Evolutionary conservation across 2,113 vertebrate species (phyloP).

Genomic region (Corapipo altera): DNA sequence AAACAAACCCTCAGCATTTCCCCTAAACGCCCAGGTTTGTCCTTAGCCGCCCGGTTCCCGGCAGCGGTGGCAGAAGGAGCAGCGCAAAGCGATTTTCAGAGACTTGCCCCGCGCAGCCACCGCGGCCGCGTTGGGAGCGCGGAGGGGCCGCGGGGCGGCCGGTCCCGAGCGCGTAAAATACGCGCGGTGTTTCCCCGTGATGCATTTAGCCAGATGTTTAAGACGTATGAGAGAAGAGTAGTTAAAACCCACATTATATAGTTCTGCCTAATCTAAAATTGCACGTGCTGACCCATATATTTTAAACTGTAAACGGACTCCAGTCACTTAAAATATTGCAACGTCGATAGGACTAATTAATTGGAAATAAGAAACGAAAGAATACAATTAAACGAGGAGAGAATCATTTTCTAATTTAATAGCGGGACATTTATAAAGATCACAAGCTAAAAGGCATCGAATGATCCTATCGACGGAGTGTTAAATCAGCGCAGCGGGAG

Average conservation of each 20-base stretch:
- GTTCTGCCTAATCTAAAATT: constrained; percentile 67
- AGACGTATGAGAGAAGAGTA: constrained; percentile 73
- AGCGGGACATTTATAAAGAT: constrained; percentile 85
- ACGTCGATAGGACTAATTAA: constrained; percentile 86
- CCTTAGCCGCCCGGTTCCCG: rapidly evolving
- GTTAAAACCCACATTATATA: constrained; percentile 77
- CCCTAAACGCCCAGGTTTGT: rapidly evolving
- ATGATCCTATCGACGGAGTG: constrained; percentile 78
- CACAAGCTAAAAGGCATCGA: constrained; percentile 80
- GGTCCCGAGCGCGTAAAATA: neutral
- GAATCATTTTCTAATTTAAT: constrained; percentile 89
- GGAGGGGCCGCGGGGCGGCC: neutral
- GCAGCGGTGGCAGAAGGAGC: neutral
- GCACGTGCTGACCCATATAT: constrained; percentile 76
- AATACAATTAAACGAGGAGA: constrained; percentile 87
- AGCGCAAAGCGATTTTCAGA: neutral
- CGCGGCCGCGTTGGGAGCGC: neutral
- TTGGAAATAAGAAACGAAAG: constrained; percentile 84
- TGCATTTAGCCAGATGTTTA: constrained; percentile 13
- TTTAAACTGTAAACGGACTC: constrained; percentile 80
- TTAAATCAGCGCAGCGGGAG: constrained; percentile 69
- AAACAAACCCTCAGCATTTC: neutral
- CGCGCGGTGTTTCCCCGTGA: neutral
- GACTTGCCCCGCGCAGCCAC: neutral
- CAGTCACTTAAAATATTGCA: constrained; percentile 83